Evolutionary conservation across 2,113 vertebrate genomes (phyloP).

Genomic region (Stictonetta naevosa): DNA sequence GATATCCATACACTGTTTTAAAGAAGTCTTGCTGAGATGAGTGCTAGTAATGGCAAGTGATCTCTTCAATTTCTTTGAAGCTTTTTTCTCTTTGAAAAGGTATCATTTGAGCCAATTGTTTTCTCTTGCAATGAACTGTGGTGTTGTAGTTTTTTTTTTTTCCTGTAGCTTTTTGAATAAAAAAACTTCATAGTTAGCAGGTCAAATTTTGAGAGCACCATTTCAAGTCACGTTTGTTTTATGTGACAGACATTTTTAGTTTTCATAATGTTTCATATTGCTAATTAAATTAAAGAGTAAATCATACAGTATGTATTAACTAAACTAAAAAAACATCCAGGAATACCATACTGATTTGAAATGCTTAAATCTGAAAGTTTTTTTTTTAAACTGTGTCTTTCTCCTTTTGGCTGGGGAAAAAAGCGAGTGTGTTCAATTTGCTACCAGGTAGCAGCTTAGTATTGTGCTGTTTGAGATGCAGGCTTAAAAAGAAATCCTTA

Average conservation of each 20-base stretch:
- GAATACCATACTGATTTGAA: background rate
- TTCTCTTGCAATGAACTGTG: background rate
- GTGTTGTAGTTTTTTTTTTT: background rate
- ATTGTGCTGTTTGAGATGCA: background rate
- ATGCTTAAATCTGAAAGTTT: background rate
- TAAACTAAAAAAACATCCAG: background rate
- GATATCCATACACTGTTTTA: background rate
- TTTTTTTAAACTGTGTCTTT: background rate
- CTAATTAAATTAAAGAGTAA: background rate
- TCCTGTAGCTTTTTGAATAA: background rate
- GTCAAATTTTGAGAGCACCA: background rate
- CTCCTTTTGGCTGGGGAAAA: background rate
- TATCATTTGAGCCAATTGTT: background rate
- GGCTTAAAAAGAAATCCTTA: background rate
- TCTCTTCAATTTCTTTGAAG: background rate
- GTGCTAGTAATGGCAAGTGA: background rate
- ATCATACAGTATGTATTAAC: background rate
- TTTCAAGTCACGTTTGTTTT: background rate
- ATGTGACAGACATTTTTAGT: accelerated
- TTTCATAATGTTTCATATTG: background rate
- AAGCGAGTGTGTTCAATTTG: background rate
- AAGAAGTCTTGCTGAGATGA: background rate
- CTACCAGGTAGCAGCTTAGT: background rate
- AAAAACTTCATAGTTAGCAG: background rate
- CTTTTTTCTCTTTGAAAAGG: background rate